phyloP scores from a whole-genome alignment of 2,888 invertebrate species.

The Callyntrura guangdongensis region DNA sequence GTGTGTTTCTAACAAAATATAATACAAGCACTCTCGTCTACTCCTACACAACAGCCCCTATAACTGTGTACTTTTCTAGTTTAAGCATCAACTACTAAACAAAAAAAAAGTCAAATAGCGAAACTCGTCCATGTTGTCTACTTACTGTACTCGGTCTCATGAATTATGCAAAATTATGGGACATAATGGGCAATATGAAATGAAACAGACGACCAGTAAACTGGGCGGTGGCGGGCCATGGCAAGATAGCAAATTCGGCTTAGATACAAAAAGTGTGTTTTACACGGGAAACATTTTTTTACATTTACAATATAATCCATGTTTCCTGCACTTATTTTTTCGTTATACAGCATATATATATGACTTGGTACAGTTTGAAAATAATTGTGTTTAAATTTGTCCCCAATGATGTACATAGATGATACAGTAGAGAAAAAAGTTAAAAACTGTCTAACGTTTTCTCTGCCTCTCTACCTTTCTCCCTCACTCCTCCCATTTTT shows the following conservation, averaged over 20 bases:
- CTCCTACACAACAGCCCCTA: not conserved
- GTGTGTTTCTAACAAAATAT: not conserved
- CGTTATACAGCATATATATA: not conserved
- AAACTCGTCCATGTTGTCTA: not conserved
- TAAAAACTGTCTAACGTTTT: not conserved
- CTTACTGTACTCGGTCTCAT: conserved; percentile 16
- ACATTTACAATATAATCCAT: too few species aligned
- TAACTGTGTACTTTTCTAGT: not conserved
- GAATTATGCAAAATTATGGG: conserved; percentile 54
- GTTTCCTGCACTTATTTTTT: too few species aligned
- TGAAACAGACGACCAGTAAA: not conserved
- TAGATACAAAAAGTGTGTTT: too few species aligned
- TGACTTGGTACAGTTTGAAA: not conserved
- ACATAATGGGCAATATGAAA: conserved; percentile 21
- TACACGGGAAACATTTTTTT: too few species aligned
- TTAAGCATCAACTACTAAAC: not conserved
- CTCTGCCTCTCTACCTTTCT: too few species aligned
- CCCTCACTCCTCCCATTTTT: too few species aligned
- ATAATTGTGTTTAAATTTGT: conserved; percentile 22
- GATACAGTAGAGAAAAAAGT: not conserved
- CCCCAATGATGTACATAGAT: conserved; percentile 8
- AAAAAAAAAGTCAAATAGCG: not conserved
- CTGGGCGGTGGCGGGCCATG: not conserved
- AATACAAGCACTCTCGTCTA: not conserved
- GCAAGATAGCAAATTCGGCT: not conserved